Percentiles rank a stretch among this genome's conserved stretches.
Conservation (phyloP, 2,113 vertebrate species). For the Neodontobutis hainanensis region DNA sequence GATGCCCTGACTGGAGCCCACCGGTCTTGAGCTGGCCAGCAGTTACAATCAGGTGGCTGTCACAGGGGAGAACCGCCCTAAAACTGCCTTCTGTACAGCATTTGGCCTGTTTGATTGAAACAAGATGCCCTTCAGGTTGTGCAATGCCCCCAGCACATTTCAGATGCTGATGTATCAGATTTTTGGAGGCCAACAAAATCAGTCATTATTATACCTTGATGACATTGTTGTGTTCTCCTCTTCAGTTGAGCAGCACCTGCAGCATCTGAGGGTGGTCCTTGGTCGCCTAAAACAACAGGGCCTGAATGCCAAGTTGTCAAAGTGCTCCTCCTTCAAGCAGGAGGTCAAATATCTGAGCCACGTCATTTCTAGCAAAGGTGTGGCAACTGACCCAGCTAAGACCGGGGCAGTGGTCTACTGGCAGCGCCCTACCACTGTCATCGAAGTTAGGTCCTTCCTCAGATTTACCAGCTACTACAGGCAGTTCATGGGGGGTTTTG, state of each 20-base stretch:
- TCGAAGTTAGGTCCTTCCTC: too few species aligned
- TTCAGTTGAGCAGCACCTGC: not conserved
- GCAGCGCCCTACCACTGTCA: too few species aligned
- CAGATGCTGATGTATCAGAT: not conserved
- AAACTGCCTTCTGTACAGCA: not conserved
- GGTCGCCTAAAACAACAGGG: not conserved
- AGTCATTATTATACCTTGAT: not conserved
- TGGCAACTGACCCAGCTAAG: not conserved
- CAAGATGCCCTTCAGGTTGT: not conserved
- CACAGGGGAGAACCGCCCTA: not conserved
- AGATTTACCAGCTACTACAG: too few species aligned
- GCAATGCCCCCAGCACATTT: not conserved
- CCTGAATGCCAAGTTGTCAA: not conserved
- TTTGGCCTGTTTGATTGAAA: not conserved
- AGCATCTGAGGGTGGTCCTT: not conserved
- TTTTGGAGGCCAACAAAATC: too few species aligned
- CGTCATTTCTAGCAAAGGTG: not conserved
- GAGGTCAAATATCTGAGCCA: not conserved
- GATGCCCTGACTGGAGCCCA: not conserved
- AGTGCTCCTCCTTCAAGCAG: not conserved
- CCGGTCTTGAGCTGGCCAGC: not conserved
- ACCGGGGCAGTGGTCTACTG: not conserved
- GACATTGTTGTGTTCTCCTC: not conserved
- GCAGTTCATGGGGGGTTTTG: too few species aligned
- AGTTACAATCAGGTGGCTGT: not conserved